Base-by-base conservation (phyloP, 2,113 vertebrate genomes). In the Muntiacus reevesi region DNA sequence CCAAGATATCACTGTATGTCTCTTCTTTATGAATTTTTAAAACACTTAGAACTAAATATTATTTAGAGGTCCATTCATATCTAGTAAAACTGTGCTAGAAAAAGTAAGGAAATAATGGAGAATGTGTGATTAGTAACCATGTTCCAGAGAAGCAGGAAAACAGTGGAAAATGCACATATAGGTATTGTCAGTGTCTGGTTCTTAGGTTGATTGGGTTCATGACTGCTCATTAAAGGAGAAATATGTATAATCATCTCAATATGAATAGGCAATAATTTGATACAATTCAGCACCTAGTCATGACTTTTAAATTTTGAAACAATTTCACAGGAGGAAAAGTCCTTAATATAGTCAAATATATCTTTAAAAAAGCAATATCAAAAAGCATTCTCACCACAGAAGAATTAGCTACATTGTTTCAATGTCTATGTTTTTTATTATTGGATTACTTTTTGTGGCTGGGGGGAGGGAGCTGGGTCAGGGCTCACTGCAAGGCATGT, bases 301-400 rank as follows among this genome's bases (percentile, higher is more conserved):
- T 28, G 15, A 60, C 60, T 94, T 94, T 59, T 45, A 82, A 60
- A 28, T 81, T 96, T 43, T 55, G 1, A 96, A 96, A 55, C 78
- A 62, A 76, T 74, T 74, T 43, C n/a, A 79, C 81, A 62, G 8
- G 83, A 76, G 3, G 6, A 2, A 81, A 93, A 36, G 6, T 86
- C 25, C n/a, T 96, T 88, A 83, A 87, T 45, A 12, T 83, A 87
- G 86, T 59, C 50, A 89, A 91, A 59, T 28, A 1, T 55, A 5
- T 88, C 36, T 52, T 71, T 28, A 21, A 23, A 82, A 85, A 57
- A 33, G 1, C 8, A 52, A 45, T 45, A 27, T 74, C 13, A 54
- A 28, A 93, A 88, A 60, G 4, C 33, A 94, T 78, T 87, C 23
- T 91, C 27, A 28, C 33, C 9, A 4, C 4, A 40, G 27, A 79